Evolutionary conservation across 2,888 invertebrate genomes (phyloP).

Genomic region (Heliconius sara): DNA sequence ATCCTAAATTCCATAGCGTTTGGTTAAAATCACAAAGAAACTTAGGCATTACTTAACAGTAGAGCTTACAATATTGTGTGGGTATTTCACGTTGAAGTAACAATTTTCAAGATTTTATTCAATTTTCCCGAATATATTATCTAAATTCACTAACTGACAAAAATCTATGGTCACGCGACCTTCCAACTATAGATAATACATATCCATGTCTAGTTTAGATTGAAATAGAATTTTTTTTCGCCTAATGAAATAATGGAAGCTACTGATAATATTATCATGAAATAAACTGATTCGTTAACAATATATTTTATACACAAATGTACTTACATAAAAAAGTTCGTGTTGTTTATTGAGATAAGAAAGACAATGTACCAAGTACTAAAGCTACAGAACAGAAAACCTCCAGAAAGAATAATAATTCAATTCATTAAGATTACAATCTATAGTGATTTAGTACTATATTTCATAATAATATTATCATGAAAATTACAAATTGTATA

Average conservation of each 20-base stretch:
- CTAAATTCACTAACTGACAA: constrained; percentile 24
- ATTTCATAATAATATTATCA: constrained; percentile 21
- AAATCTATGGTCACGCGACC: constrained; percentile 27
- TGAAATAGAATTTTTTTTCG: constrained; percentile 21
- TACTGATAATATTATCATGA: constrained; percentile 23
- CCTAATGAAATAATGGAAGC: constrained; percentile 26
- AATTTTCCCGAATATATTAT: constrained; percentile 3
- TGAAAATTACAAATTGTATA: constrained; percentile 1
- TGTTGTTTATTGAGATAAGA: neutral
- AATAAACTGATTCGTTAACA: constrained; percentile 5
- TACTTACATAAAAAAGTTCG: neutral
- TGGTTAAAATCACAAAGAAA: constrained; percentile 78
- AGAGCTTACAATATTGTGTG: constrained; percentile 67
- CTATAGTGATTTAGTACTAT: too few species aligned
- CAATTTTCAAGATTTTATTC: constrained; percentile 29
- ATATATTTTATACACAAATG: neutral
- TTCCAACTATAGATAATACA: constrained; percentile 13
- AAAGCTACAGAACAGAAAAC: neutral
- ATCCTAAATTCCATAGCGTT: constrained; percentile 50
- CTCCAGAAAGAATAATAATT: neutral
- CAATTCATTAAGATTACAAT: neutral
- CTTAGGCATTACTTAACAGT: constrained; percentile 81
- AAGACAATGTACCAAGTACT: neutral
- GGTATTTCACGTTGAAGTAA: constrained; percentile 49
- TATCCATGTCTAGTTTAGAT: constrained; percentile 24